phyloP scores from a whole-genome alignment of 2,797 vertebrate species.

The Glossophaga mutica region DNA sequence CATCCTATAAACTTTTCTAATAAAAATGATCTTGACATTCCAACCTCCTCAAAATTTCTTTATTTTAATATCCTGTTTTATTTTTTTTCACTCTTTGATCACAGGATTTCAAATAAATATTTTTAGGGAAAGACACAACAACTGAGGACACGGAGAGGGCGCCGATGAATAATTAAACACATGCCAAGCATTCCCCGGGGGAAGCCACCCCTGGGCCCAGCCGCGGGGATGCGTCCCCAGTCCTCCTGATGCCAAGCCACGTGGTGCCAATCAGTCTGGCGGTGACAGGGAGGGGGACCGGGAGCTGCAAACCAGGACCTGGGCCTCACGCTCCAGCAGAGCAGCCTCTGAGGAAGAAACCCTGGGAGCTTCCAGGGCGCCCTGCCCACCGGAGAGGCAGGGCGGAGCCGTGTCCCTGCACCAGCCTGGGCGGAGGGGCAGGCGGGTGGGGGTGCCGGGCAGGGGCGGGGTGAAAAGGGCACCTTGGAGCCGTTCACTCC shows the following conservation, averaged over 20 bases:
- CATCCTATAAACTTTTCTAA: slow-evolving; percentile 81
- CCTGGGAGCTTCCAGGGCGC: not conserved
- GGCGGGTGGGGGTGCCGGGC: not conserved
- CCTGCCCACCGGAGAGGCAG: not conserved
- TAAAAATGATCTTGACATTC: slow-evolving; percentile 82
- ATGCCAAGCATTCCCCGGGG: slow-evolving; percentile 68
- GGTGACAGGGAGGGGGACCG: not conserved
- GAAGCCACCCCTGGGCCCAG: slow-evolving; percentile 45
- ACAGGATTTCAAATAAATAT: slow-evolving; percentile 84
- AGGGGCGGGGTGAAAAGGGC: not conserved
- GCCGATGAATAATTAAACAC: slow-evolving; percentile 81
- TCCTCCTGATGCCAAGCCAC: not conserved
- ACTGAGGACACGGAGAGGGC: slow-evolving; percentile 72
- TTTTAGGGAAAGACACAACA: slow-evolving; percentile 83
- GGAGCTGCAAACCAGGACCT: not conserved
- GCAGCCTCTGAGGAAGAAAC: not conserved
- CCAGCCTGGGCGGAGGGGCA: not conserved
- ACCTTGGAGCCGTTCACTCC: not conserved
- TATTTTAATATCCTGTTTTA: slow-evolving; percentile 74
- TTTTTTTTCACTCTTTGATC: slow-evolving; percentile 78
- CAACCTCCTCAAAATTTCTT: slow-evolving; percentile 74
- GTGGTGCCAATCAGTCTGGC: slow-evolving; percentile 23
- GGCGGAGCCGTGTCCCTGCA: not conserved
- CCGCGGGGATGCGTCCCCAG: not conserved
- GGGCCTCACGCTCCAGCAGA: not conserved